These are phyloP conservation scores for Centropus unirufus DNA, from an alignment of 2,113 vertebrate species.

Conservation along the genomic window DNA sequence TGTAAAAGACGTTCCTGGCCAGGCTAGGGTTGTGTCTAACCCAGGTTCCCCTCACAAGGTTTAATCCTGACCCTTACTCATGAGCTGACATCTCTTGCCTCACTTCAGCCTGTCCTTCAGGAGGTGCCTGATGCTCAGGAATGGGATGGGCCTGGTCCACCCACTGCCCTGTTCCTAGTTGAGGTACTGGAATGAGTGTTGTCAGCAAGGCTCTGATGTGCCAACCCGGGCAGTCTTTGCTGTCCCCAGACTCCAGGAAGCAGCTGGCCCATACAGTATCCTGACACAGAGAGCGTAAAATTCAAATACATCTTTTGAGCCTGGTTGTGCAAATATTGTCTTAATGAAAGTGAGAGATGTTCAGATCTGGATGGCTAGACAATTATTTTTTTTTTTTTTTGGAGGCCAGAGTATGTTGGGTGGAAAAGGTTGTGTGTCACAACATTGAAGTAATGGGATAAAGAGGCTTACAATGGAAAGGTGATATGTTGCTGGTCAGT, in stretches of 20 bases:
- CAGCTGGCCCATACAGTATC: rapidly evolving
- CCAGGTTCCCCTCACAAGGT: no score
- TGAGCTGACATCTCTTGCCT: neutral
- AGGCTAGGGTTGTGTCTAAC: neutral
- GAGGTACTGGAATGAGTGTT: neutral
- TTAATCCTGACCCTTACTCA: neutral
- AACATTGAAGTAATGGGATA: neutral
- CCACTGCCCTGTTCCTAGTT: neutral
- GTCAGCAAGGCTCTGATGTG: neutral
- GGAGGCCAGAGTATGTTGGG: neutral
- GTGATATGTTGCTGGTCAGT: neutral
- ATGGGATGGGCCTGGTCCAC: rapidly evolving
- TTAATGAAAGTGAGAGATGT: neutral
- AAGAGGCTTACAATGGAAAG: neutral
- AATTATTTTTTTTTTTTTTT: neutral
- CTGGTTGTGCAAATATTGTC: neutral
- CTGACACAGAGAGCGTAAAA: neutral
- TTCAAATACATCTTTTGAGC: neutral
- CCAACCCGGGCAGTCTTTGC: rapidly evolving
- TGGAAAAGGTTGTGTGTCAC: neutral
- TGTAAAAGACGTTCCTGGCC: rapidly evolving
- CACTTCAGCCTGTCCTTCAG: rapidly evolving
- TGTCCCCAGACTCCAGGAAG: neutral
- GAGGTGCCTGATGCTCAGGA: neutral
- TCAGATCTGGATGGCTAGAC: neutral